These are phyloP conservation scores for Agelastica alni DNA, from an alignment of 2,888 invertebrate genomes.

Conservation along the genomic window DNA sequence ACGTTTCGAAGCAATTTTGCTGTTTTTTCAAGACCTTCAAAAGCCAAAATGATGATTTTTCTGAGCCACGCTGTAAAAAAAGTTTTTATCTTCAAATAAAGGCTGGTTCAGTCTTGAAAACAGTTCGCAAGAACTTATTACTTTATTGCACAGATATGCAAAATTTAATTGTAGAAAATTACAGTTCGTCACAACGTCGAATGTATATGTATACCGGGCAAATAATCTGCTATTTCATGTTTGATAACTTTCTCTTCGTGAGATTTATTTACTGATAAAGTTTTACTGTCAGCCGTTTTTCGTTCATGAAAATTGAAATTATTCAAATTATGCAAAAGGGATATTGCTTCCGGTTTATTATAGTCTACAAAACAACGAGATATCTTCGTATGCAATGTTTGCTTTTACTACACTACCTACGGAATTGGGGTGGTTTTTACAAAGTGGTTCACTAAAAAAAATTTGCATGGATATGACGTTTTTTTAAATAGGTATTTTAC, in stretches of 20 bases:
- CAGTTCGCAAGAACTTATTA: conserved; percentile 20
- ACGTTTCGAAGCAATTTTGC: no score
- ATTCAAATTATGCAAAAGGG: conserved; percentile 30
- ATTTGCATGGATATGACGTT: no score
- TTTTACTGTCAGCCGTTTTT: conserved; percentile 21
- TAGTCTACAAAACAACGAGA: no score
- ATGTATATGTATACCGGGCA: conserved; percentile 44
- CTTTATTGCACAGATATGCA: conserved; percentile 42
- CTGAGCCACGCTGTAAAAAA: no score
- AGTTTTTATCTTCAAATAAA: no score
- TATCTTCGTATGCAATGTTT: background rate
- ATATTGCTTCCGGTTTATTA: no score
- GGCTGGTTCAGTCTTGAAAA: no score
- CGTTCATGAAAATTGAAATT: conserved; percentile 25
- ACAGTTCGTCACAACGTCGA: conserved; percentile 34
- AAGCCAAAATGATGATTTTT: no score
- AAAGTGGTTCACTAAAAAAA: no score
- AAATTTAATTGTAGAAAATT: conserved; percentile 40
- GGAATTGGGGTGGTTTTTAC: background rate
- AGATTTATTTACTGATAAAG: conserved; percentile 31
- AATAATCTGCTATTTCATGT: conserved; percentile 42
- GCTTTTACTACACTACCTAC: background rate
- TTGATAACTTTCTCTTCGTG: conserved; percentile 35
- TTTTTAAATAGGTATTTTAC: no score
- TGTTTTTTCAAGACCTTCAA: no score